Percentiles rank a stretch among this genome's conserved stretches.
phyloP scores from a whole-genome alignment of 2,888 invertebrate species.

The Anthophora plumipes region DNA sequence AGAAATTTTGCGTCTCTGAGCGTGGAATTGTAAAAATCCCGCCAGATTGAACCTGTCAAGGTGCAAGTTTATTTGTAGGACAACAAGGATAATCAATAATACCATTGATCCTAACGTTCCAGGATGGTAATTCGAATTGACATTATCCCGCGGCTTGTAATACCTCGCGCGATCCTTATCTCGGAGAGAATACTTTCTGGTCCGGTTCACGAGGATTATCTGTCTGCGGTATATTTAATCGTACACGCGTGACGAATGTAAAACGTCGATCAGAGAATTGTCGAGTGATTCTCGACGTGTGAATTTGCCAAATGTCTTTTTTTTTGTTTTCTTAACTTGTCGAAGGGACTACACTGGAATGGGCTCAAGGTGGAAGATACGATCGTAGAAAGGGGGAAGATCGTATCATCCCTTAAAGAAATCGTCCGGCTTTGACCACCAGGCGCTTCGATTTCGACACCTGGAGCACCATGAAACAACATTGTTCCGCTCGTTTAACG shows the following conservation, averaged over 20 bases:
- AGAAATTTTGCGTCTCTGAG: too few species aligned
- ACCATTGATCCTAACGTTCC: too few species aligned
- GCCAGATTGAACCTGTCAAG: too few species aligned
- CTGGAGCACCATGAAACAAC: slow-evolving; percentile 75
- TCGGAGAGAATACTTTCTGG: neutral
- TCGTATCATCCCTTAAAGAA: slow-evolving; percentile 60
- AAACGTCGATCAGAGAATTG: slow-evolving; percentile 16
- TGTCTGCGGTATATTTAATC: neutral
- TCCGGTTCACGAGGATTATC: neutral
- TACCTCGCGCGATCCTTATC: slow-evolving; percentile 26
- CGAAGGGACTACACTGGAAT: neutral
- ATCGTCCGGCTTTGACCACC: slow-evolving; percentile 8
- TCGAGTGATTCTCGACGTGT: neutral
- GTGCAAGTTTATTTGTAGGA: too few species aligned
- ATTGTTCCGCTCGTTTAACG: slow-evolving; percentile 77
- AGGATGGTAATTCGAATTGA: slow-evolving; percentile 31
- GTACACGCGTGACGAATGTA: neutral
- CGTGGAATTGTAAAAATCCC: too few species aligned
- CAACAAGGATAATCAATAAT: too few species aligned
- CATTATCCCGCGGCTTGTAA: slow-evolving; percentile 11
- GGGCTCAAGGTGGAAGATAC: slow-evolving; percentile 23
- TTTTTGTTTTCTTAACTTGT: slow-evolving; percentile 23
- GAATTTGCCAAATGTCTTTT: slow-evolving; percentile 6
- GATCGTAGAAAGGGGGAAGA: slow-evolving; percentile 50
- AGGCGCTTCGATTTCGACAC: slow-evolving; percentile 35